Conservation (phyloP, 2,113 vertebrate genomes). For the Ptychochromis oligacanthus region DNA sequence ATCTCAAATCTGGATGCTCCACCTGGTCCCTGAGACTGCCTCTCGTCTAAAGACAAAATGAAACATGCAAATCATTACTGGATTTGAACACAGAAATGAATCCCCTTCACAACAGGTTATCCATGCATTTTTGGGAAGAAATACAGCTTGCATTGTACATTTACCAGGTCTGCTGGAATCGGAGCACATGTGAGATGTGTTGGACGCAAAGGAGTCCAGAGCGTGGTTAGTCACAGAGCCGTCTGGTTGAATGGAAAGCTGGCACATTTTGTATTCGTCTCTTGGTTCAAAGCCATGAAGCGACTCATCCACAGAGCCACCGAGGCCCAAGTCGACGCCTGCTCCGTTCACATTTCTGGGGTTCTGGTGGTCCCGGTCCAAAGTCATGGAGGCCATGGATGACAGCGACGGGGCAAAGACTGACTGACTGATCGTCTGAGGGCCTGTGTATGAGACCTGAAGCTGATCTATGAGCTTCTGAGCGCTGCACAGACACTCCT, state of each 20-base stretch:
- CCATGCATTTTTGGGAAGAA: no score
- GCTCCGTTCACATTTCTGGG: slow-evolving; percentile 69
- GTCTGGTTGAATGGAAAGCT: slow-evolving; percentile 83
- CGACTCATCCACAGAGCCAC: slow-evolving; percentile 76
- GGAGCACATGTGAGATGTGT: slow-evolving; percentile 69
- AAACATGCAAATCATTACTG: neutral
- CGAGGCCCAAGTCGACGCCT: slow-evolving; percentile 72
- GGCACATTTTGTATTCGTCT: slow-evolving; percentile 83
- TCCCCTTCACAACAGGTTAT: neutral
- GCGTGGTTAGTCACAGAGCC: slow-evolving; percentile 82
- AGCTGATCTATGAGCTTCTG: slow-evolving; percentile 85
- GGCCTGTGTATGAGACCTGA: slow-evolving; percentile 73
- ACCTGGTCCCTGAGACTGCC: slow-evolving; percentile 64
- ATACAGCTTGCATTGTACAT: neutral
- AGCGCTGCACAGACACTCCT: slow-evolving; percentile 82
- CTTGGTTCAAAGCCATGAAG: slow-evolving; percentile 79
- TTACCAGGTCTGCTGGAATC: slow-evolving; percentile 75
- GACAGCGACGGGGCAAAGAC: slow-evolving; percentile 69
- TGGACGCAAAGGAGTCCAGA: slow-evolving; percentile 73
- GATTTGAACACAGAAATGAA: neutral
- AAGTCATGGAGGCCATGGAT: slow-evolving; percentile 61
- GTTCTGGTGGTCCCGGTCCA: slow-evolving; percentile 71
- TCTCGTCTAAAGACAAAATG: slow-evolving; percentile 59
- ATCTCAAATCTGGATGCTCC: slow-evolving; percentile 71
- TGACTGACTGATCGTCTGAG: slow-evolving; percentile 64